Evolutionary conservation across 2,113 vertebrate species (phyloP).

Genomic region (crab-eating macaque (Macaca fascicularis)): T2T-MFA8v1.1 NC_088379.1:78768001-78768500

Average conservation of each 20-base stretch:
- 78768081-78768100: background rate
- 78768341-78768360: background rate
- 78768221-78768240: background rate
- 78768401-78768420: background rate
- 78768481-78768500: background rate
- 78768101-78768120: background rate
- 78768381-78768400: background rate
- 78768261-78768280: background rate
- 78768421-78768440: background rate
- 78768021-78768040: background rate
- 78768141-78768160: background rate
- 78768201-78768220: conserved; percentile 5
- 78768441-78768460: background rate
- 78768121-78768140: background rate
- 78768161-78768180: background rate
- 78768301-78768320: background rate
- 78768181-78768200: background rate
- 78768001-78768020: background rate
- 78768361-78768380: background rate
- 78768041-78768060: background rate
- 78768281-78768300: background rate
- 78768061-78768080: background rate
- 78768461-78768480: background rate
- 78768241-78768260: background rate
- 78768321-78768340: background rate